Percentiles rank a stretch among this genome's conserved stretches.
Conservation (phyloP, 2,888 invertebrate genomes). For the Mylabris sibirica region DNA sequence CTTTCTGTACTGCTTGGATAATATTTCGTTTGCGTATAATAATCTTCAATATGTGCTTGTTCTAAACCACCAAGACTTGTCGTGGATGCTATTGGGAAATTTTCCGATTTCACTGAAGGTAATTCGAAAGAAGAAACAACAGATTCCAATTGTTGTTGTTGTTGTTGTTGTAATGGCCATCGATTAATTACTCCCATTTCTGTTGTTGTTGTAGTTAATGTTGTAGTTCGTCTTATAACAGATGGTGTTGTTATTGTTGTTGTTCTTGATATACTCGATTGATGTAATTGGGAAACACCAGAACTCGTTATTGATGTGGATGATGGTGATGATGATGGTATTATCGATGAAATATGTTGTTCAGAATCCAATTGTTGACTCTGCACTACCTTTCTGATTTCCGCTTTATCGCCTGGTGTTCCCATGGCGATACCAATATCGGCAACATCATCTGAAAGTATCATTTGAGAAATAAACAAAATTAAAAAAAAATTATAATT, state of each 20-base stretch:
- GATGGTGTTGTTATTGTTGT: conserved; percentile 27
- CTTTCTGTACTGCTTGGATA: conserved; percentile 47
- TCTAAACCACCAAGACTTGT: conserved; percentile 41
- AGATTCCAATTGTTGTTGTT: conserved; percentile 36
- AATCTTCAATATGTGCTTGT: conserved; percentile 56
- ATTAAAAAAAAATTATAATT: conserved; percentile 16
- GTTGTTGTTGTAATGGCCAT: conserved; percentile 28
- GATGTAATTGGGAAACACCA: conserved; percentile 26
- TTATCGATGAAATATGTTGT: not conserved
- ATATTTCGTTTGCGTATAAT: conserved; percentile 54
- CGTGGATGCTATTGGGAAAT: conserved; percentile 26
- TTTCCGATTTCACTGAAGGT: conserved; percentile 41
- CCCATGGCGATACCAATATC: conserved; percentile 62
- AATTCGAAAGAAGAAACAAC: conserved; percentile 32
- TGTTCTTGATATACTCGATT: conserved; percentile 25
- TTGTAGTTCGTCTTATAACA: not conserved
- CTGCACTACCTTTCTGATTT: conserved; percentile 56
- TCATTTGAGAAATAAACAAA: not conserved
- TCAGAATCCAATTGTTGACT: conserved; percentile 29
- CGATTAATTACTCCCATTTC: conserved; percentile 45
- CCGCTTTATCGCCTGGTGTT: conserved; percentile 62
- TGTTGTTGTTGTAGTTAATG: conserved; percentile 28
- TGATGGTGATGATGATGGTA: not conserved
- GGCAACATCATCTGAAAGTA: conserved; percentile 60
- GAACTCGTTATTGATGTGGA: conserved; percentile 25